phyloP scores from a whole-genome alignment of 2,888 invertebrate species.

The Napeogenes inachia region DNA sequence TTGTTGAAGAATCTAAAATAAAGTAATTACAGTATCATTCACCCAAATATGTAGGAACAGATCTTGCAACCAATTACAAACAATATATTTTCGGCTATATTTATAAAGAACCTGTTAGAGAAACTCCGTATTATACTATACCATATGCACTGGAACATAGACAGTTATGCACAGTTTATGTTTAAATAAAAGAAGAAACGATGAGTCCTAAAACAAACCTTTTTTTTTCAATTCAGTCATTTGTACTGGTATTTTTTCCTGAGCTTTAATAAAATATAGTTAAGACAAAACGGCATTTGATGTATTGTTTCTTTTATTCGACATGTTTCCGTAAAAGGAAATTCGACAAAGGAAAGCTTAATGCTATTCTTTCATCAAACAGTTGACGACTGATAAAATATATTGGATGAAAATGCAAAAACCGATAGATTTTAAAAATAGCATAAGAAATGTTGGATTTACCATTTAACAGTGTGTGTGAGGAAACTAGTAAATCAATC shows the following conservation, averaged over 20 bases:
- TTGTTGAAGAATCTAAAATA: no score
- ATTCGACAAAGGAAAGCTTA: slow-evolving; percentile 31
- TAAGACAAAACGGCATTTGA: slow-evolving; percentile 28
- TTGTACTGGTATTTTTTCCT: slow-evolving; percentile 5
- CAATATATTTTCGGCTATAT: no score
- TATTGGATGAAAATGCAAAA: slow-evolving; percentile 23
- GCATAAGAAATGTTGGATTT: no score
- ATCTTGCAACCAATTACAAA: no score
- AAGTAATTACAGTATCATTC: no score
- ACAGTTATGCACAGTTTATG: neutral
- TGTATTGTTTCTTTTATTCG: slow-evolving; percentile 27
- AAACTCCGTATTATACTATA: no score
- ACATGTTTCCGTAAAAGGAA: slow-evolving; percentile 26
- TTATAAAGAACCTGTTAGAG: no score
- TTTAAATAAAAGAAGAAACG: slow-evolving; percentile 11
- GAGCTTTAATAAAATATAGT: slow-evolving; percentile 14
- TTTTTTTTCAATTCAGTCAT: no score
- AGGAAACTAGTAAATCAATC: no score
- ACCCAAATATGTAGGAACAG: no score
- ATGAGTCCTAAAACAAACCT: neutral
- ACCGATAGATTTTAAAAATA: slow-evolving; percentile 13
- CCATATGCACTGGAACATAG: neutral
- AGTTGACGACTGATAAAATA: slow-evolving; percentile 26
- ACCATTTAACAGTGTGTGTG: no score
- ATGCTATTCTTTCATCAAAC: slow-evolving; percentile 33